Percentiles rank a stretch among this genome's conserved stretches.
These are phyloP conservation scores for Gila robusta DNA, from an alignment of 2,797 vertebrate species.

Conservation along the genomic window DNA sequence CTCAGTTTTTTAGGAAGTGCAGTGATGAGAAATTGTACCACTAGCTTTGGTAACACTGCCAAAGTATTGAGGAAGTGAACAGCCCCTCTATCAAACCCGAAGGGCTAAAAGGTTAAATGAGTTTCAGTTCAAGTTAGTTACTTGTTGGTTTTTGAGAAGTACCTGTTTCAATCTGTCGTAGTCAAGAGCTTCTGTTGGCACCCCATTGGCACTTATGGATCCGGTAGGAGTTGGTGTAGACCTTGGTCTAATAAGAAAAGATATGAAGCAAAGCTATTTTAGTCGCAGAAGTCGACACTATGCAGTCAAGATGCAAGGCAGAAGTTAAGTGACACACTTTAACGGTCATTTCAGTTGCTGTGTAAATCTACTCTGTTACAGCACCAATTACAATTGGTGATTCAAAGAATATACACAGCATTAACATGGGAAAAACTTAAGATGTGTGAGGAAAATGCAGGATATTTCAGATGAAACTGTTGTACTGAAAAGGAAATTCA, in stretches of 20 bases:
- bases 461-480: background rate
- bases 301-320: slow-evolving; percentile 26
- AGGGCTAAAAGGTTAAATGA: slow-evolving; percentile 2
- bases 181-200: slow-evolving; percentile 93
- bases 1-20: slow-evolving; percentile 6
- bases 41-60: slow-evolving; percentile 2
- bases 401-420: slow-evolving; percentile 6
- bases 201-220: slow-evolving; percentile 95
- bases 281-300: background rate
- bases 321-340: slow-evolving; percentile 31
- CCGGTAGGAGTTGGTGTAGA: slow-evolving; percentile 88
- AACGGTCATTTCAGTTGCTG: background rate
- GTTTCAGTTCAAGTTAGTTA: slow-evolving; percentile 15
- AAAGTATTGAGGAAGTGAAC: background rate
- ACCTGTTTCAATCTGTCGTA: slow-evolving; percentile 99
- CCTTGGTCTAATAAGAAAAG: slow-evolving; percentile 85
- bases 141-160: slow-evolving; percentile 11
- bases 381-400: background rate
- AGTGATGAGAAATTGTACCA: background rate
- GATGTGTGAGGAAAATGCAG: slow-evolving; percentile 3
- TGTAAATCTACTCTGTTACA: background rate
- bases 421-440: background rate
- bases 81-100: background rate
- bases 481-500: slow-evolving; percentile 25
- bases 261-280: background rate